Percentiles rank a stretch among this genome's conserved stretches.
phyloP scores from a whole-genome alignment of 2,797 vertebrate species.

The Hyperoplus lanceolatus region DNA sequence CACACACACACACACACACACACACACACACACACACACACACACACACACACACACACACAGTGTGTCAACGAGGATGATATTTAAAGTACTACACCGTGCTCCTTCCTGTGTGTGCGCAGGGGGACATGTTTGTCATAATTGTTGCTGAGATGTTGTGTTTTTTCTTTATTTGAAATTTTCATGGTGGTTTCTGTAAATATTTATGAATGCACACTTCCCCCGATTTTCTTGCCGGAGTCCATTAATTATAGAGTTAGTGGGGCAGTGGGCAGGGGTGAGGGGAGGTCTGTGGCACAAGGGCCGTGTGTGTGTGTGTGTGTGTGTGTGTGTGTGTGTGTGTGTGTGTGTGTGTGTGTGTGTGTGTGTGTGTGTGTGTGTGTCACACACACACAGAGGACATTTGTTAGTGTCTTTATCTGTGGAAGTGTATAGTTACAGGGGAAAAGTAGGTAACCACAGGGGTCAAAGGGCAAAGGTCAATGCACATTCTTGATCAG shows the following conservation, averaged over 20 bases:
- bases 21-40: neutral
- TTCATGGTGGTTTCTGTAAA: slow-evolving; percentile 72
- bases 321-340: slow-evolving; percentile 16
- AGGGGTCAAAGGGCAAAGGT: slow-evolving; percentile 66
- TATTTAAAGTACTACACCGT: neutral
- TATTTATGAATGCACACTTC: slow-evolving; percentile 81
- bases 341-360: neutral
- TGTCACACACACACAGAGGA: slow-evolving; percentile 19
- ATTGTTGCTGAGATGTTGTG: slow-evolving; percentile 8
- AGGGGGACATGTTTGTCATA: slow-evolving; percentile 7
- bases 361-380: slow-evolving; percentile 31
- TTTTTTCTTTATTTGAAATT: slow-evolving; percentile 62
- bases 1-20: neutral
- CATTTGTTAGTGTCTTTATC: slow-evolving; percentile 34
- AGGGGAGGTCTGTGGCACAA: slow-evolving; percentile 68
- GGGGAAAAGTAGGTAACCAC: slow-evolving; percentile 40
- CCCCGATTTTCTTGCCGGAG: slow-evolving; percentile 75
- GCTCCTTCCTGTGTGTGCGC: neutral
- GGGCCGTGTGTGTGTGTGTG: slow-evolving; percentile 63
- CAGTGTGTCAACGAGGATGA: neutral
- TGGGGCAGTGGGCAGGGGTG: slow-evolving; percentile 68
- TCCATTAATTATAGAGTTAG: slow-evolving; percentile 79
- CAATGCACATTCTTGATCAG: slow-evolving; percentile 41
- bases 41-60: neutral
- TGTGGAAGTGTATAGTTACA: slow-evolving; percentile 59